Evolutionary conservation across 2,113 vertebrate species (phyloP), one percentile per base, ranked within the genome.

Genomic region (Pogona vitticeps): DNA sequence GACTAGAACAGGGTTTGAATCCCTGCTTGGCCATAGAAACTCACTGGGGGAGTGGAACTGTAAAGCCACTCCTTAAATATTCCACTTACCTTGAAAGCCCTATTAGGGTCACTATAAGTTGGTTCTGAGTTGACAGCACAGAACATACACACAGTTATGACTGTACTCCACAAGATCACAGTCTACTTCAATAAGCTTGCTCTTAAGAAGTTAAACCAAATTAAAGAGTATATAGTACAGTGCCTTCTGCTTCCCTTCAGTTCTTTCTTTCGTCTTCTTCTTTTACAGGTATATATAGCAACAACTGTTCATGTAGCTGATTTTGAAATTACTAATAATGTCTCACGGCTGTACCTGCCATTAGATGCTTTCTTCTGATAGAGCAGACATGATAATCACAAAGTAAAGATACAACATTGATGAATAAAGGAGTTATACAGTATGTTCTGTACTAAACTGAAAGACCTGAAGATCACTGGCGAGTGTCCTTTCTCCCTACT

Each of bases 371-470:
- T 90, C 85, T 91, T 79, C 91, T 92, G 92, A 90, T 78, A 91
- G 83, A 92, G 89, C 76, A 85, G 77, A 87, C 78, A 85, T 86
- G 77, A 78, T 91, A 75, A 92, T 83, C 59, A 0, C 26, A 87
- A 82, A 93, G 33, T 83, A 79, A 83, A 90, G 20, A 84, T 87
- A 88, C 33, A 87, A 26, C 83, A 90, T 92, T 83, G 81, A 76
- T 85, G 83, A 83, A 90, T 40, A 85, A 21, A 83, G 38, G 31
- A 76, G 26, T 88, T 0, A 0, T 81, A 10, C 96, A 97, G 78
- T 86, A 99, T 99, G 98, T 99, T 99, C 95, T 99, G 98, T 94
- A 97, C 98, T 63, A 99, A 98, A 96, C 96, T 99, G 90, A 99
- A 99, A 93, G 98, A 99, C 56, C 96, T 99, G 92, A 98, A 99